These are phyloP conservation scores for Chrysopilus asiliformis DNA, from an alignment of 2,888 invertebrate species.

Conservation along the genomic window DNA sequence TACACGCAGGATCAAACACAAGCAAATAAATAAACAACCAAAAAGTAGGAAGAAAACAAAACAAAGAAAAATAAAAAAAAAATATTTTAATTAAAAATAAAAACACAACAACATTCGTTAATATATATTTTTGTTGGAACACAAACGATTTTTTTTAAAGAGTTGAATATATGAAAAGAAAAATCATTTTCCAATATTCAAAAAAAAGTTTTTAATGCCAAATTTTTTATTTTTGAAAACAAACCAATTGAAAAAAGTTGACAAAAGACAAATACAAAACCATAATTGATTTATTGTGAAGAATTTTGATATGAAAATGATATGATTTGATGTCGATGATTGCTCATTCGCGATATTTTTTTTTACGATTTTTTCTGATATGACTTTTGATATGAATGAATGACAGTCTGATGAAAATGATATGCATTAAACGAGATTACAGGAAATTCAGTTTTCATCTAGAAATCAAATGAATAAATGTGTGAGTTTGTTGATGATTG, in stretches of 20 bases:
- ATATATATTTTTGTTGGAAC: not conserved
- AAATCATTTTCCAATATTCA: too few species aligned
- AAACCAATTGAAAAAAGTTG: too few species aligned
- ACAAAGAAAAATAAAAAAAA: slow-evolving; percentile 6
- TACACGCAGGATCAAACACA: slow-evolving; percentile 19
- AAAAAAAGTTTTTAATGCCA: too few species aligned
- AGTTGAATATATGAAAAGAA: not conserved
- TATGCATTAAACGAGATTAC: slow-evolving; percentile 11
- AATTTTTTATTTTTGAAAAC: too few species aligned
- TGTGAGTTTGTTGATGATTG: not conserved
- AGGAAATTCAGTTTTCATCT: slow-evolving; percentile 32
- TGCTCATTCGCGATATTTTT: not conserved
- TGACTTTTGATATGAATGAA: too few species aligned
- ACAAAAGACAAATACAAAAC: too few species aligned
- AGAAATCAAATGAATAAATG: slow-evolving; percentile 25
- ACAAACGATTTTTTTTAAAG: not conserved
- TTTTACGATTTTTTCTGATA: too few species aligned
- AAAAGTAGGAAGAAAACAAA: slow-evolving; percentile 10
- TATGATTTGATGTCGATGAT: not conserved
- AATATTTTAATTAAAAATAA: slow-evolving; percentile 6
- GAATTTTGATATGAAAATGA: too few species aligned
- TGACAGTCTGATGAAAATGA: not conserved
- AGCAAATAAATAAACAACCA: slow-evolving; percentile 19
- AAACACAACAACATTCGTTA: slow-evolving; percentile 6
- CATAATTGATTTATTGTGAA: too few species aligned